Evolutionary conservation across 2,113 vertebrate species (phyloP), one percentile per base, ranked within the genome.

Genomic region (Pionites leucogaster): DNA sequence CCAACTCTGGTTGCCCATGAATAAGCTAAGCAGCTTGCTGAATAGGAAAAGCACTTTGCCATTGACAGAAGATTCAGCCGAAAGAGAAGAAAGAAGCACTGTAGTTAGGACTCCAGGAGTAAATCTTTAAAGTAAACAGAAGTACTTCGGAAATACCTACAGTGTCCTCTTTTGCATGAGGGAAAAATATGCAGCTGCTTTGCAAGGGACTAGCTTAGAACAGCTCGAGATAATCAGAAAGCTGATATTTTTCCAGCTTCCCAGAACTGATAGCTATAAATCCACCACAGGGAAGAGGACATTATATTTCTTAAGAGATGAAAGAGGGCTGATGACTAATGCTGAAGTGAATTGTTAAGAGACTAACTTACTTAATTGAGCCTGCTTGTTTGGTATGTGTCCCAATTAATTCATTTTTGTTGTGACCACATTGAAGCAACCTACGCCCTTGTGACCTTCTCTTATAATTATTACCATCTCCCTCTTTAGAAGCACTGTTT

Each of bases 321-420:
- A 90, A 93, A 90, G 74, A 72, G n/a, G 24, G 60, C 46, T 70
- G 94, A 81, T 96, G 90, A 94, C 87, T 95, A 90, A 97, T 92
- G 49, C 93, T 96, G 96, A 87, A 96, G 94, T 90, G 88, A 96
- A 92, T 96, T 94, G 90, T 96, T 94, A 91, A 95, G 80, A 93
- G 88, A 84, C 62, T 68, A 93, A 95, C 92, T 97, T 97, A 91
- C 90, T 95, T 97, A 96, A 97, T 95, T 97, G 92, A 69, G 69
- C 71, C 93, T 86, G 28, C 91, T 96, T 95, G 92, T 96, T 98
- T 96, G 64, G 65, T 97, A 70, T 75, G 29, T 94, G 92, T 94
- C 89, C 85, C 91, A 95, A 70, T 98, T 97, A 95, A 97, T 96
- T 96, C 90, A 75, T 95, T 95, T 97, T 96, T 80, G 77, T 97